A percentile compares a stretch with the other conserved stretches of the same genome.
These are phyloP conservation scores for Priocnemis perturbator DNA, from an alignment of 2,888 invertebrate species.

Conservation along the genomic window DNA sequence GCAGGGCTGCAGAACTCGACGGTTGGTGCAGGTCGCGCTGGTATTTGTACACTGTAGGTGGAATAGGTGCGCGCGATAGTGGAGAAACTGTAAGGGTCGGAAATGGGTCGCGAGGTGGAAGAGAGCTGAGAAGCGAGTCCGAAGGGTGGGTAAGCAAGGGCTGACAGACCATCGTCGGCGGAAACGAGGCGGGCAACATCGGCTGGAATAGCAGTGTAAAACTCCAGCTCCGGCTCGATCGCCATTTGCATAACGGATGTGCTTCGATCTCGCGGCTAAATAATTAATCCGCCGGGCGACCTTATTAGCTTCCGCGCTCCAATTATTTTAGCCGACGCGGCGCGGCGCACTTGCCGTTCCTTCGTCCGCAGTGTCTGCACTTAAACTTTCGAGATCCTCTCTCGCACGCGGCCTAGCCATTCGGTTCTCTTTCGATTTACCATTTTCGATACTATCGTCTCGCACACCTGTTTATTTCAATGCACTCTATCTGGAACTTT, in stretches of 20 bases:
- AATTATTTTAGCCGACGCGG: conserved; percentile 29
- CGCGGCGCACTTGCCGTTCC: conserved; percentile 7
- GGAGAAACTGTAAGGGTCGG: neutral
- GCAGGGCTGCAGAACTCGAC: conserved; percentile 36
- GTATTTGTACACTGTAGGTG: conserved; percentile 37
- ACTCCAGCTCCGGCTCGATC: conserved; percentile 51
- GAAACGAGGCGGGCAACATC: too few relatives aligned
- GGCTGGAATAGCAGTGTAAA: too few relatives aligned
- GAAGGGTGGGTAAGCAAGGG: neutral
- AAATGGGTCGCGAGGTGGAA: neutral
- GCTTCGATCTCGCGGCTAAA: conserved; percentile 59
- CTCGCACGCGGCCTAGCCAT: too few relatives aligned
- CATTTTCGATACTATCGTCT: too few relatives aligned
- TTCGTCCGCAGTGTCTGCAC: conserved; percentile 4
- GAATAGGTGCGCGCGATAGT: conserved; percentile 3
- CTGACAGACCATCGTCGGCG: too few relatives aligned
- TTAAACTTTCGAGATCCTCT: conserved; percentile 2
- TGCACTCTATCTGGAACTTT: neutral
- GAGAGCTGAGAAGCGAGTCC: conserved; percentile 1
- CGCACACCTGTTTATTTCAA: neutral
- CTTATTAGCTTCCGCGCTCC: conserved; percentile 14
- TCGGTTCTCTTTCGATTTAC: too few relatives aligned
- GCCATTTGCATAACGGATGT: conserved; percentile 62
- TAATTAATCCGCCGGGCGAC: conserved; percentile 50
- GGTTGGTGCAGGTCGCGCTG: conserved; percentile 31